Conservation (phyloP, 1,140 invertebrate species). For the Drosophila grimshawi region DNA sequence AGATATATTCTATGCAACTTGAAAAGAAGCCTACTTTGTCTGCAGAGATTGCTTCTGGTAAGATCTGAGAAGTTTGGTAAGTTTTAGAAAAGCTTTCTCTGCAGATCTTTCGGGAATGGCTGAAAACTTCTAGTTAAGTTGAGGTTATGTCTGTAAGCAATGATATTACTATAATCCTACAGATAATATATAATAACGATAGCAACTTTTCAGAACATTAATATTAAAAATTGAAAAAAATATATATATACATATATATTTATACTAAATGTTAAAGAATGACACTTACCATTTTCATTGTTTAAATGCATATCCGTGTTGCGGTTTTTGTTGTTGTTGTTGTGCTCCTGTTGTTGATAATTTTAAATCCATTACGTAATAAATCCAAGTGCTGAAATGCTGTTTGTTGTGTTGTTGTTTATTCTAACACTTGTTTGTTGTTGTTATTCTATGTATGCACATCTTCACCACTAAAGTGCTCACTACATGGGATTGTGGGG, state of each 20-base stretch:
- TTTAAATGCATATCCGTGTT: constrained; percentile 79
- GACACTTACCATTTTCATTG: constrained; percentile 63
- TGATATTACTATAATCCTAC: not conserved
- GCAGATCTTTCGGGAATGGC: constrained; percentile 55
- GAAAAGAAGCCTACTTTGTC: not conserved
- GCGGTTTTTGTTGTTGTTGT: constrained; percentile 15
- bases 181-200: too few relatives aligned
- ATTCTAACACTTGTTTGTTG: constrained; percentile 49
- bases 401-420: constrained; percentile 47
- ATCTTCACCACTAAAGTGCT: constrained; percentile 38
- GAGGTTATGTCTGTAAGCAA: not conserved
- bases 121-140: not conserved
- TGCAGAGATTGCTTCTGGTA: constrained; percentile 4
- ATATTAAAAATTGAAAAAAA: not conserved
- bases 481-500: constrained; percentile 1
- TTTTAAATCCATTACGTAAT: constrained; percentile 81
- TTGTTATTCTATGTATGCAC: constrained; percentile 28
- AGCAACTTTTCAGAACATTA: not conserved
- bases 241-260: not conserved
- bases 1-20: too few relatives aligned
- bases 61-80: constrained; percentile 4
- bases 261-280: constrained; percentile 1
- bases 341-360: constrained; percentile 62
- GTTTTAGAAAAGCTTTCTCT: constrained; percentile 47
- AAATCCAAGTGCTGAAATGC: constrained; percentile 63